phyloP scores from a whole-genome alignment of 2,113 vertebrate species.

The Nesoenas mayeri region DNA sequence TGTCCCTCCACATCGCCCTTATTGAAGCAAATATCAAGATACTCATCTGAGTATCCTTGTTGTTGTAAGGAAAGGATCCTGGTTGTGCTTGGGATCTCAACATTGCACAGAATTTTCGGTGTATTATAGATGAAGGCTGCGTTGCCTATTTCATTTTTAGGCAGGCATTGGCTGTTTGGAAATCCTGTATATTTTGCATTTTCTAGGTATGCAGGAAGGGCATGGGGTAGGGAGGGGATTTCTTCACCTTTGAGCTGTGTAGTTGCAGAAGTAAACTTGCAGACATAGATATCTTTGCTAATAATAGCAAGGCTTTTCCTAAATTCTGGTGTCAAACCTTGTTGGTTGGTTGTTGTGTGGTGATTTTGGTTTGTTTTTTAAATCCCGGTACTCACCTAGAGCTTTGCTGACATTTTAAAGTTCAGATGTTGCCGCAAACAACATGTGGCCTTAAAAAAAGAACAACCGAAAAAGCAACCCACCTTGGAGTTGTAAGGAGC shows the following conservation, averaged over 20 bases:
- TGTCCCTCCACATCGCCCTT: neutral
- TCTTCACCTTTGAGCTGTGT: neutral
- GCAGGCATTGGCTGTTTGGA: neutral
- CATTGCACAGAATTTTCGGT: neutral
- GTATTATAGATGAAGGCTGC: no score
- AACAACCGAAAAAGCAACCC: neutral
- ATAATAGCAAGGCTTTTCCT: neutral
- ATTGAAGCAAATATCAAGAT: neutral
- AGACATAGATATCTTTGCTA: neutral
- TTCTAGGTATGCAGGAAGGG: neutral
- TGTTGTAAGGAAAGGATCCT: neutral
- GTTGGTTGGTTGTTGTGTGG: neutral
- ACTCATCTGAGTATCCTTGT: constrained; percentile 9
- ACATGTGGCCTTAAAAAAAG: neutral
- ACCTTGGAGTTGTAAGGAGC: neutral
- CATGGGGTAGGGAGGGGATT: neutral
- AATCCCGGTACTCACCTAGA: neutral
- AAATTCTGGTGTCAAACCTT: neutral
- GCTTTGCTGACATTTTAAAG: neutral
- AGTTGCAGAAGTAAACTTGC: neutral
- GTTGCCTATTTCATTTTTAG: no score
- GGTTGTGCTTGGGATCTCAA: neutral
- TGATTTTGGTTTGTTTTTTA: neutral
- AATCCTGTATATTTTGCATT: constrained; percentile 2
- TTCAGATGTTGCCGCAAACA: neutral